Conservation (phyloP, 2,113 vertebrate genomes). For the Galemys pyrenaicus region DNA sequence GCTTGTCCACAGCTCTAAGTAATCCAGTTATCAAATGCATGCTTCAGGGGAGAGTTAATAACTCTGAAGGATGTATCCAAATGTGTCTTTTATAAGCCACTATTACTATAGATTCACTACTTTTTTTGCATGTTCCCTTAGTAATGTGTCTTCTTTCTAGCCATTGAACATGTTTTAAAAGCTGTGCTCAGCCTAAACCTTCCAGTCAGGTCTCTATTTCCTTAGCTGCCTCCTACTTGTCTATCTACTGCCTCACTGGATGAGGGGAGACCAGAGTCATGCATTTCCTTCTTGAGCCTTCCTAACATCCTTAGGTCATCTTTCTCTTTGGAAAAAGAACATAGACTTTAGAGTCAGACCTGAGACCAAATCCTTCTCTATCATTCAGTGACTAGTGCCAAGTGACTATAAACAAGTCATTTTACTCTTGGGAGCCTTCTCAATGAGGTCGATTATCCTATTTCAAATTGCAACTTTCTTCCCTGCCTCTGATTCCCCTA, state of each 20-base stretch:
- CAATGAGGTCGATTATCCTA: background rate
- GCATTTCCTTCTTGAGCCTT: background rate
- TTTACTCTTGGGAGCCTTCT: background rate
- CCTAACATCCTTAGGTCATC: background rate
- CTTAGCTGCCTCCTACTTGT: background rate
- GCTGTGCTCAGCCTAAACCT: background rate
- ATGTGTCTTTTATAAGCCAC: slow-evolving; percentile 23
- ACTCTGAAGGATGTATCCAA: background rate
- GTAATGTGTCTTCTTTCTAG: background rate
- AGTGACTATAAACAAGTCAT: background rate
- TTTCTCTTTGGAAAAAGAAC: background rate
- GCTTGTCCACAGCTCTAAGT: background rate
- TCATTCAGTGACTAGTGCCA: background rate
- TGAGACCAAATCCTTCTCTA: background rate
- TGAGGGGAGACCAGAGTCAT: background rate
- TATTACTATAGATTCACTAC: background rate
- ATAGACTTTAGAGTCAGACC: background rate
- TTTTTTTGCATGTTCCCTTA: background rate
- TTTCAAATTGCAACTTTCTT: background rate
- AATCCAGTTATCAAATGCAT: slow-evolving; percentile 26
- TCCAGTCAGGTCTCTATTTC: background rate
- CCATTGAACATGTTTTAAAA: background rate
- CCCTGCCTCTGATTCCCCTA: background rate
- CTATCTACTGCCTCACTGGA: background rate
- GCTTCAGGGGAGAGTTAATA: background rate